These are phyloP conservation scores for Macropus fuliginosus DNA, from an alignment of 2,797 vertebrate species.

Conservation along the genomic window DNA sequence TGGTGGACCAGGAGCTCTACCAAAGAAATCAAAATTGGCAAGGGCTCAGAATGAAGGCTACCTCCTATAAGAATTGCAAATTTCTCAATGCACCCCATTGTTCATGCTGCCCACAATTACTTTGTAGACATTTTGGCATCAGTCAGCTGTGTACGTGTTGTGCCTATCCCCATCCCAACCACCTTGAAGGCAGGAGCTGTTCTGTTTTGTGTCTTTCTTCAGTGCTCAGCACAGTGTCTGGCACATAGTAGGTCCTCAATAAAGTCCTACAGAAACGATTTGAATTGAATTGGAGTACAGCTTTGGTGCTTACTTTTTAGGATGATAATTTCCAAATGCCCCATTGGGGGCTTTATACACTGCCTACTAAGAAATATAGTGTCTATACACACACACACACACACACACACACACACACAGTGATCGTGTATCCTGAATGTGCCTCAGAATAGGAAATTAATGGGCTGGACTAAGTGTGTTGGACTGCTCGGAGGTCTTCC, in stretches of 20 bases:
- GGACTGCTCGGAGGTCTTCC: background rate
- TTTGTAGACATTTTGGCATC: background rate
- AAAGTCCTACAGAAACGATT: background rate
- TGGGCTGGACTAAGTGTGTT: background rate
- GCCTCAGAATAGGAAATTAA: constrained; percentile 32
- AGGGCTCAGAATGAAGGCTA: background rate
- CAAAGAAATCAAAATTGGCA: background rate
- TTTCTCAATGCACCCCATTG: background rate
- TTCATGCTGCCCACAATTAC: too few species aligned
- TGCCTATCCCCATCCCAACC: background rate
- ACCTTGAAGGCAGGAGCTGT: background rate
- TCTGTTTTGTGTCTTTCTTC: background rate
- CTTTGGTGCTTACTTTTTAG: constrained; percentile 27
- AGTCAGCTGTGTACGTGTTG: background rate
- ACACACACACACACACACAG: background rate
- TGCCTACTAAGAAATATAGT: background rate
- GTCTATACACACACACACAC: background rate
- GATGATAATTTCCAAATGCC: constrained; percentile 24
- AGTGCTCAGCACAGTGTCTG: constrained; percentile 8
- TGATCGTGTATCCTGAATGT: background rate
- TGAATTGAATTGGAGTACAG: background rate
- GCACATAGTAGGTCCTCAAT: background rate
- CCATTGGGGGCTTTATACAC: background rate
- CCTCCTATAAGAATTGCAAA: background rate
- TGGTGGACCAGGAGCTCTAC: background rate